phyloP scores from a whole-genome alignment of 2,888 invertebrate genomes.

The Malthinus flaveolus region DNA sequence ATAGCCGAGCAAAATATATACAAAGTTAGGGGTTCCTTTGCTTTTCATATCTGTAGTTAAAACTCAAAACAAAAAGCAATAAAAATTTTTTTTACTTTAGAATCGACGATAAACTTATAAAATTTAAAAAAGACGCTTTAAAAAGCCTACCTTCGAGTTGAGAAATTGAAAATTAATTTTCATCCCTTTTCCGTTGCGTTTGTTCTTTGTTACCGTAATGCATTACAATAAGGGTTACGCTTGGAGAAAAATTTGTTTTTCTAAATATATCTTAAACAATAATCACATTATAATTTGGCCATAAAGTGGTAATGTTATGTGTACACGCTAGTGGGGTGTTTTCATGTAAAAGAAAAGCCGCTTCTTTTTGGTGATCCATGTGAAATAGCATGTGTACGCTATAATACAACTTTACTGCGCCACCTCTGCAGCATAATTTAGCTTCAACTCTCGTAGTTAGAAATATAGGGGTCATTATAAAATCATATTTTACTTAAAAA shows the following conservation, averaged over 20 bases:
- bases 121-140: background rate
- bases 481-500: too few species aligned
- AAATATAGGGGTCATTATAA: too few species aligned
- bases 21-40: conserved; percentile 7
- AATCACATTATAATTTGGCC: conserved; percentile 28
- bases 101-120: background rate
- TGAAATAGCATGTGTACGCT: conserved; percentile 21
- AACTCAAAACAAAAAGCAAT: background rate
- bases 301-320: conserved; percentile 27
- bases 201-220: too few species aligned
- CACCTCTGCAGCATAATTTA: conserved; percentile 25
- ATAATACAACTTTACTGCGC: conserved; percentile 22
- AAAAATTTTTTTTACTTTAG: background rate
- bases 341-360: conserved; percentile 22
- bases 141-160: background rate
- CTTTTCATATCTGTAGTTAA: background rate
- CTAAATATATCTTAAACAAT: background rate
- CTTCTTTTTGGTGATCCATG: conserved; percentile 22
- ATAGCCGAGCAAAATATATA: conserved; percentile 7
- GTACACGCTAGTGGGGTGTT: conserved; percentile 27
- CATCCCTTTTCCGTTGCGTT: too few species aligned
- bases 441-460: conserved; percentile 8
- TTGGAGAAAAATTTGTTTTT: too few species aligned
- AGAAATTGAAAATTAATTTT: too few species aligned
- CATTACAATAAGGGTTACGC: too few species aligned